Evolutionary conservation across 2,797 vertebrate species (phyloP).

Genomic region (Melanogrammus aeglefinus): DNA sequence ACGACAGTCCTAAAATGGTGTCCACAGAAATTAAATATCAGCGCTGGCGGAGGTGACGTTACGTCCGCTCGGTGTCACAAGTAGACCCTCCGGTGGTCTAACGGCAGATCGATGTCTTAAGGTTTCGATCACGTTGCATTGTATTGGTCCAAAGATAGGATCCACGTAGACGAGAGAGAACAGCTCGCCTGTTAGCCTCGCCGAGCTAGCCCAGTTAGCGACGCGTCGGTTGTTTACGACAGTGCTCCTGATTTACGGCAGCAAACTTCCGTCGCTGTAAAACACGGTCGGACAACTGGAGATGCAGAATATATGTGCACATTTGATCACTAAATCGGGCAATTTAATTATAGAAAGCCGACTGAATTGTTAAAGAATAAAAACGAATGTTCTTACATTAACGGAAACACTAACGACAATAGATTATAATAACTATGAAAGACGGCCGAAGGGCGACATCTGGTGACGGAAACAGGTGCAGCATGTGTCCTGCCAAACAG

Average conservation of each 20-base stretch:
- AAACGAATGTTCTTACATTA: background rate
- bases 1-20: slow-evolving; percentile 67
- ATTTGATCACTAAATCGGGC: background rate
- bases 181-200: slow-evolving; percentile 43
- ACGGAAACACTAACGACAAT: background rate
- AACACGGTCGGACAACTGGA: no score
- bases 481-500: background rate
- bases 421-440: background rate
- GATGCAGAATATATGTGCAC: background rate
- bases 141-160: slow-evolving; percentile 36
- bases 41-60: background rate
- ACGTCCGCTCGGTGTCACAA: background rate
- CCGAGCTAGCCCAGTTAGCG: slow-evolving; percentile 35
- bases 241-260: slow-evolving; percentile 44
- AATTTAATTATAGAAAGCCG: background rate
- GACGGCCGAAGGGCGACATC: background rate
- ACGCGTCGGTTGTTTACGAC: slow-evolving; percentile 39
- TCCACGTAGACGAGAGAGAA: slow-evolving; percentile 26
- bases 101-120: background rate
- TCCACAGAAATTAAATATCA: slow-evolving; percentile 37
- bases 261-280: slow-evolving; percentile 8
- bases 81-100: no score
- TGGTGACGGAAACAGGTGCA: background rate
- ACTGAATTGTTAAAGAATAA: background rate
- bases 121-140: slow-evolving; percentile 32